These are phyloP conservation scores for Lasioglossum villosulum DNA, from an alignment of 2,888 invertebrate species.

Conservation along the genomic window DNA sequence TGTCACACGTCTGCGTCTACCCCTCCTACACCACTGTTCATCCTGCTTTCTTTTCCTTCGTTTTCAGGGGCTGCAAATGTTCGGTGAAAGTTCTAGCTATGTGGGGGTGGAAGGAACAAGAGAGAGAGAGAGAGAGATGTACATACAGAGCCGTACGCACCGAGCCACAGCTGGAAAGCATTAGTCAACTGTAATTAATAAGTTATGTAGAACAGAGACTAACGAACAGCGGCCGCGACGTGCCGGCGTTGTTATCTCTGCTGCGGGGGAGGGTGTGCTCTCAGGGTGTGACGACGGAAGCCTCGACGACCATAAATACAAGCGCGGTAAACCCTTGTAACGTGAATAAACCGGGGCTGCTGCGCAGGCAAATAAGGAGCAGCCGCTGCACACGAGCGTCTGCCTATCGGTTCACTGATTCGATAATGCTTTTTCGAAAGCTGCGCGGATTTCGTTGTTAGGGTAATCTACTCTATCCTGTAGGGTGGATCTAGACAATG, in stretches of 20 bases:
- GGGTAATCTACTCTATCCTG: not conserved
- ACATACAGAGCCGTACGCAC: slow-evolving; percentile 44
- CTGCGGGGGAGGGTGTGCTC: slow-evolving; percentile 51
- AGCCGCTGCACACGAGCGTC: slow-evolving; percentile 1
- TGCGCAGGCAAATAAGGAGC: slow-evolving; percentile 62
- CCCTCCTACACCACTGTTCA: slow-evolving; percentile 19
- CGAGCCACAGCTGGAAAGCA: slow-evolving; percentile 82
- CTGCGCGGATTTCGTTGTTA: not conserved
- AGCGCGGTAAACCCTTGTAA: slow-evolving; percentile 59
- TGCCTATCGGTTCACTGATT: not conserved
- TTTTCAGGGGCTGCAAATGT: slow-evolving; percentile 59
- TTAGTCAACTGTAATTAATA: slow-evolving; percentile 84
- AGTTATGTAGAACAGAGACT: slow-evolving; percentile 79
- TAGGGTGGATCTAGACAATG: not conserved
- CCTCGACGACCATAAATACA: slow-evolving; percentile 67
- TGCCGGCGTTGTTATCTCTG: slow-evolving; percentile 49
- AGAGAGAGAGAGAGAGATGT: slow-evolving; percentile 2
- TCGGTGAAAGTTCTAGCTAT: slow-evolving; percentile 61
- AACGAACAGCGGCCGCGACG: slow-evolving; percentile 74
- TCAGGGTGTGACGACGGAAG: slow-evolving; percentile 65
- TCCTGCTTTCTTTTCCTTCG: slow-evolving; percentile 24
- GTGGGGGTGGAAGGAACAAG: slow-evolving; percentile 17
- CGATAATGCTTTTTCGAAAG: not conserved
- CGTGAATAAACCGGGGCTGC: slow-evolving; percentile 65
- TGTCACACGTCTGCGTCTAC: slow-evolving; percentile 22